Percentiles rank a stretch among this genome's conserved stretches.
phyloP scores from a whole-genome alignment of 2,113 vertebrate genomes.

The Silurus glanis region DNA sequence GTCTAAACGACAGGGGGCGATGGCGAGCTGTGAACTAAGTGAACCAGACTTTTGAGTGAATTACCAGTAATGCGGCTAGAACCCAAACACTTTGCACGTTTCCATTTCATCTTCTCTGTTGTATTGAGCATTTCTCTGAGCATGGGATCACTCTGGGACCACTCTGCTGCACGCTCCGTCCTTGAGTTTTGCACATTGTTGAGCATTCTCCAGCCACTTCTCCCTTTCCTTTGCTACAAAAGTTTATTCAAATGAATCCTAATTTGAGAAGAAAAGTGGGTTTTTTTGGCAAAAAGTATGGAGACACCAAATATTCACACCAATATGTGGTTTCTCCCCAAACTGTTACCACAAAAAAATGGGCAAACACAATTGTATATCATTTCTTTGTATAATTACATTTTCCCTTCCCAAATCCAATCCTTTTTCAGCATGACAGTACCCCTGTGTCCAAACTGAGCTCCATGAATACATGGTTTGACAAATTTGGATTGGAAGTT shows the following conservation, averaged over 20 bases:
- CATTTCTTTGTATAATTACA: neutral
- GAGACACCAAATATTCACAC: neutral
- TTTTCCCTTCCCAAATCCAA: neutral
- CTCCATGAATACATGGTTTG: neutral
- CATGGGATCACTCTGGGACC: conserved; percentile 53
- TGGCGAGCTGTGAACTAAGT: conserved; percentile 59
- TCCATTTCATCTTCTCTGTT: conserved; percentile 65
- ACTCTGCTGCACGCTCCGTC: conserved; percentile 44
- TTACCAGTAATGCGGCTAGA: conserved; percentile 57
- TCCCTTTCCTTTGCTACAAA: conserved; percentile 45
- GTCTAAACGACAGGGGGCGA: conserved; percentile 68
- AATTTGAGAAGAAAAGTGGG: conserved; percentile 60
- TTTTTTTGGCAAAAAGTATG: conserved; percentile 12
- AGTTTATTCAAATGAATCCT: conserved; percentile 59
- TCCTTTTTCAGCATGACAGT: neutral
- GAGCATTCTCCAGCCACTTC: conserved; percentile 68
- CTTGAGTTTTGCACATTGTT: conserved; percentile 65
- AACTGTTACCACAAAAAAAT: neutral
- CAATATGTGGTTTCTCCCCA: neutral
- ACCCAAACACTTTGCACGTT: conserved; percentile 63
- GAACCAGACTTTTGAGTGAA: conserved; percentile 21
- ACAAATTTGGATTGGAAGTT: neutral
- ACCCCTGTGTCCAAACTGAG: neutral
- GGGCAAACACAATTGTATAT: neutral
- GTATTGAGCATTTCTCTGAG: conserved; percentile 57